Base-by-base conservation (phyloP, 2,113 vertebrate genomes). In the Neotoma lepida region DNA sequence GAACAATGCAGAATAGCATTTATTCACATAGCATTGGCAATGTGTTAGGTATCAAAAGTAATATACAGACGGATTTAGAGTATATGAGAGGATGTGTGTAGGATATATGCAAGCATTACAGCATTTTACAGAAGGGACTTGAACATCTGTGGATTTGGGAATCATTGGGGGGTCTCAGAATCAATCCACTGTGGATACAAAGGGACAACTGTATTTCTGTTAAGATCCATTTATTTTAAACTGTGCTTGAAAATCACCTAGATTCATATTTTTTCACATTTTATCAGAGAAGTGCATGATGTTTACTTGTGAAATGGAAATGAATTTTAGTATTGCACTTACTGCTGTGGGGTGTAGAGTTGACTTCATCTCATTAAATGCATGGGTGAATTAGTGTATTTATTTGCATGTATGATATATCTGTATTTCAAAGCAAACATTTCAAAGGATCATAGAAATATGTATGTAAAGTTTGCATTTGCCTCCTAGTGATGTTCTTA, bases 351-450 rank as follows among this genome's bases (percentile, higher is more conserved):
- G 97, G 97, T 97, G 95, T 96, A 86, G 73, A 93, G 77, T 94
- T 94, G 96, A 95, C 94, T 97, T 97, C 91, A 93, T 96, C 96
- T 94, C 95, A 95, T 97, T 97, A 97, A 97, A 96, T 92, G 97
- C 96, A 97, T 97, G 97, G 94, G 81, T 96, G 97, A 97, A 97
- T 97, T 97, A 97, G 96, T 93, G 73, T 97, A 95, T 97, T 96
- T 97, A 97, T 97, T 97, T 97, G 96, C 95, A 95, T 97, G 97
- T 97, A 86, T 97, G 97, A 95, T 96, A 88, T 97, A 96, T 95
- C 97, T 96, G 88, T 96, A 97, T 97, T 97, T 97, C 97, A 97
- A 97, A 97, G 97, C 97, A 97, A 97, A 96, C 88, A 97, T 97
- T 97, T 97, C 97, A 97, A 97, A 97, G 97, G 93, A 91, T 86